Evolutionary conservation across 1,140 invertebrate genomes (phyloP).

Genomic region (Sogatella furcifera): DNA sequence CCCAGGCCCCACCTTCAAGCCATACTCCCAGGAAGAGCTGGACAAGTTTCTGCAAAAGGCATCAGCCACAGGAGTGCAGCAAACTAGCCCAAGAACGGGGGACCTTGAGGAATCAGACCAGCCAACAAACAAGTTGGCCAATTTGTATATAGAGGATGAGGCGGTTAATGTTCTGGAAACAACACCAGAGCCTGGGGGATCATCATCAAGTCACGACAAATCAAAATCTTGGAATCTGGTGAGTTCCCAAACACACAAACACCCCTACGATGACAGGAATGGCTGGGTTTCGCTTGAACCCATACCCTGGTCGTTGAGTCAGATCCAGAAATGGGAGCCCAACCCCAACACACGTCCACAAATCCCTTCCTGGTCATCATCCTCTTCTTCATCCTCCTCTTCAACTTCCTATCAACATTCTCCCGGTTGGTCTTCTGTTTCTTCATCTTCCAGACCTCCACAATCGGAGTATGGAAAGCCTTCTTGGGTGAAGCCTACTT

Average conservation of each 20-base stretch:
- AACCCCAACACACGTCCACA: slow-evolving; percentile 28
- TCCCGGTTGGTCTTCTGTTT: background rate
- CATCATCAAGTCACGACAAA: slow-evolving; percentile 19
- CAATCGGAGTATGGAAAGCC: background rate
- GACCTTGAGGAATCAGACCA: background rate
- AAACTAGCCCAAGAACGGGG: background rate
- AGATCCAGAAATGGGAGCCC: slow-evolving; percentile 64
- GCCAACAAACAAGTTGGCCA: slow-evolving; percentile 20
- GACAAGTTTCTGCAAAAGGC: slow-evolving; percentile 24
- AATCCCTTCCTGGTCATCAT: slow-evolving; percentile 11
- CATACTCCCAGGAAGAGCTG: slow-evolving; percentile 26
- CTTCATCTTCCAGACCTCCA: background rate
- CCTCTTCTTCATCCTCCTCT: background rate
- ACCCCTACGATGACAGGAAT: slow-evolving; percentile 52
- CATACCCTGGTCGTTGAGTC: slow-evolving; percentile 64
- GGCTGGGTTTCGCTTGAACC: slow-evolving; percentile 68
- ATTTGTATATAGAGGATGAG: slow-evolving; percentile 21
- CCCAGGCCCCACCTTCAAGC: slow-evolving; percentile 22
- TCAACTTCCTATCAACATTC: background rate
- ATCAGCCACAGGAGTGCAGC: slow-evolving; percentile 9
- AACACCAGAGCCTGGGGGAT: slow-evolving; percentile 1
- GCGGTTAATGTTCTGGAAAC: slow-evolving; percentile 21
- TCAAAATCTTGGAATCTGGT: slow-evolving; percentile 31
- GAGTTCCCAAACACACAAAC: slow-evolving; percentile 35
- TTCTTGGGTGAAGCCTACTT: slow-evolving; percentile 29